Conservation (phyloP, 1,140 invertebrate genomes). For the Aphis craccivora region DNA sequence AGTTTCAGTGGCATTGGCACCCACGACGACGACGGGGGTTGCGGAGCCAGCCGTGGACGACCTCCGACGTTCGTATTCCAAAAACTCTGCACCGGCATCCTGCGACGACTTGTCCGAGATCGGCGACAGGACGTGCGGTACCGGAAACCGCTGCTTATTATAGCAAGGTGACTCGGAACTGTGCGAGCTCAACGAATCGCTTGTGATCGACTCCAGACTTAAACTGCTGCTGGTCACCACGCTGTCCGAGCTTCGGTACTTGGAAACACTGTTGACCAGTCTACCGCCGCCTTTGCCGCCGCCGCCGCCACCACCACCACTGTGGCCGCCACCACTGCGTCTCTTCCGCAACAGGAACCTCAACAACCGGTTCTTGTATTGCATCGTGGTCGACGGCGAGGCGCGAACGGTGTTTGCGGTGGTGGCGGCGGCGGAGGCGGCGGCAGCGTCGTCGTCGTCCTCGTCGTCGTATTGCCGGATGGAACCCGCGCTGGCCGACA, state of each 20-base stretch:
- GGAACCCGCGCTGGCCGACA: constrained; percentile 61
- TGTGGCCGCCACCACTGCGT: neutral
- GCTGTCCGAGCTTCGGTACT: constrained; percentile 84
- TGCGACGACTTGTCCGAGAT: constrained; percentile 91
- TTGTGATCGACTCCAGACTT: constrained; percentile 80
- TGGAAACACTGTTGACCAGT: constrained; percentile 63
- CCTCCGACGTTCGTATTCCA: constrained; percentile 39
- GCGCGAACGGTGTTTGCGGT: neutral
- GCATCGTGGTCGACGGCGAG: constrained; percentile 60
- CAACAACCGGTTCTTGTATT: constrained; percentile 59
- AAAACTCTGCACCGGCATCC: constrained; percentile 65
- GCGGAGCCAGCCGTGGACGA: neutral
- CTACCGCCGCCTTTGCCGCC: constrained; percentile 58
- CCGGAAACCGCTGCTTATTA: constrained; percentile 45
- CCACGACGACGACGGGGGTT: constrained; percentile 59
- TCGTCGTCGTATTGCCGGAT: constrained; percentile 64
- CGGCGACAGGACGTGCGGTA: constrained; percentile 79
- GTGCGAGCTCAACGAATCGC: constrained; percentile 79
- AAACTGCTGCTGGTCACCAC: constrained; percentile 84
- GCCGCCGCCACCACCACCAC: constrained; percentile 57
- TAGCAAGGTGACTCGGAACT: constrained; percentile 77
- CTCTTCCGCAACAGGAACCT: constrained; percentile 8
- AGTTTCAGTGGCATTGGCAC: constrained; percentile 1
- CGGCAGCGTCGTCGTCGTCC: neutral
- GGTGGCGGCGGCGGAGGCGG: constrained; percentile 60